Percentiles rank a stretch among this genome's conserved stretches.
Evolutionary conservation across 2,113 vertebrate species (phyloP).

Genomic region (Eclectus roratus): DNA sequence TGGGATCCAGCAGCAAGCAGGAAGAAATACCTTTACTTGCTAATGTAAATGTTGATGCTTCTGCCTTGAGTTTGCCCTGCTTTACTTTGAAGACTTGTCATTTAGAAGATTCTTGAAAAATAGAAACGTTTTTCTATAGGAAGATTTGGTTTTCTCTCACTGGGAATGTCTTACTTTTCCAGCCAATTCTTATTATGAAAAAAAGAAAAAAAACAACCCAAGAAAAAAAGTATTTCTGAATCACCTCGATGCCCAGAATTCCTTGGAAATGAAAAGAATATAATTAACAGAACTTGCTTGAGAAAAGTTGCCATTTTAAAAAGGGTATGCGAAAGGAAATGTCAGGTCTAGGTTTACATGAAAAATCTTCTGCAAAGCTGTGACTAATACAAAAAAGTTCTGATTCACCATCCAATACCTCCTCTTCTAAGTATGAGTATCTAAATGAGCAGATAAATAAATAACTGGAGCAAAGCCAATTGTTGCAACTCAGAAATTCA

Average conservation of each 20-base stretch:
- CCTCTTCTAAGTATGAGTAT: not conserved
- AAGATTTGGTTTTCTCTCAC: not conserved
- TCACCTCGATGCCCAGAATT: not conserved
- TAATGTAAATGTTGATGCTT: not conserved
- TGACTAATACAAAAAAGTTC: not conserved
- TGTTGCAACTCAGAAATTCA: not conserved
- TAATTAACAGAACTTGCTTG: not conserved
- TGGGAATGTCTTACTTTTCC: not conserved
- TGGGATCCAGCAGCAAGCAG: not conserved
- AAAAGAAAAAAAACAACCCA: not conserved
- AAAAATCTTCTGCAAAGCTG: not conserved
- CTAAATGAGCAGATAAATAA: not conserved
- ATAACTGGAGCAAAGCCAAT: not conserved
- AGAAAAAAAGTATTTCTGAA: not conserved
- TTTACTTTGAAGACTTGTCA: not conserved
- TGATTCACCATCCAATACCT: not conserved
- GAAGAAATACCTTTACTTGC: not conserved
- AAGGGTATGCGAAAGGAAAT: not conserved
- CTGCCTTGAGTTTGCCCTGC: not conserved
- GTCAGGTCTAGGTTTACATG: not conserved
- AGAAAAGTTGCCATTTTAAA: not conserved
- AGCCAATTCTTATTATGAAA: not conserved
- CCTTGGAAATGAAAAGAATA: not conserved
- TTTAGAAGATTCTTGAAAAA: not conserved
- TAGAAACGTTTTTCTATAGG: not conserved